Evolutionary conservation across 2,113 vertebrate genomes (phyloP), one percentile per base, ranked within the genome.

Genomic region (Bufo bufo): DNA sequence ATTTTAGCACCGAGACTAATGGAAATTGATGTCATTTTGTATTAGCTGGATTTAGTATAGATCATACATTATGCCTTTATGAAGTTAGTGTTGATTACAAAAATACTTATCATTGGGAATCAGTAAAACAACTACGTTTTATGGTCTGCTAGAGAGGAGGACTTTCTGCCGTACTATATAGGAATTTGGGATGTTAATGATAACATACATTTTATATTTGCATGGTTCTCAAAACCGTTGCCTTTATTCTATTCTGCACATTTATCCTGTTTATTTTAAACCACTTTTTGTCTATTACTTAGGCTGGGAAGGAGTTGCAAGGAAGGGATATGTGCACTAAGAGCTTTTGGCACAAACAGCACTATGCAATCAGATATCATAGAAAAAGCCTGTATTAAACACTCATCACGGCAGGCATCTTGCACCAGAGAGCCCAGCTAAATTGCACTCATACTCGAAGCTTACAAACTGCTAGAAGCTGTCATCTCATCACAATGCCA

Each of bases 391-490:
- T 16, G 87, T 74, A 83, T 88, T 88, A 88, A 88, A 88, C 80
- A 69, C 87, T 88, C 79, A 88, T 88, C 87, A 88, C 87, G 33
- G 58, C 71, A 83, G 87, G 58, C 56, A 88, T 87, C 79, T 16
- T 45, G 74, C 79, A 58, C 66, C 45, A n/a, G 47, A 49, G 45
- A n/a, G 12, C 20, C 45, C 33, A 59, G 80, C 80, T 58, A 88
- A 88, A 83, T 65, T 75, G 80, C 69, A 65, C 81, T 87, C 86
- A 75, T 77, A 65, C 86, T 83, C 56, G 56, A 77, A 88, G 71
- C 14, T 16, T 88, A 50, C 78, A 87, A 59, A 87, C 65, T 61
- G 80, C 71, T 54, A 83, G 78, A 82, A 82, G 80, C 80, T 82
- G 80, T 77, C 80, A 83, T 83, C 45, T 63, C 45, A 45, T 88